Evolutionary conservation across 2,888 invertebrate genomes (phyloP).

Genomic region (Steromphala cineraria): DNA sequence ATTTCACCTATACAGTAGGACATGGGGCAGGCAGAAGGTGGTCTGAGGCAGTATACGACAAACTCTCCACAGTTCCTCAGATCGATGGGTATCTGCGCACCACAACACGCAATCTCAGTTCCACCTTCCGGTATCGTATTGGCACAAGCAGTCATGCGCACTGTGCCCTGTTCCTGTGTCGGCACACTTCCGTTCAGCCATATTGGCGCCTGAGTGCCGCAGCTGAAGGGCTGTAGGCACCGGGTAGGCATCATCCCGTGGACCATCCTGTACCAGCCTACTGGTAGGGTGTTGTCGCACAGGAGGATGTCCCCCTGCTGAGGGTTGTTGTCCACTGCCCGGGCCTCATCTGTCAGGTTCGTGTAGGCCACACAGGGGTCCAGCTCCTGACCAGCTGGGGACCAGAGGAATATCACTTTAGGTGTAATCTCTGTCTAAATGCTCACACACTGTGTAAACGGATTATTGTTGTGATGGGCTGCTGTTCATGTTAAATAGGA

Average conservation of each 20-base stretch:
- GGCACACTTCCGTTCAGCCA: slow-evolving; percentile 37
- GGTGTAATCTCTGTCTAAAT: too few species aligned
- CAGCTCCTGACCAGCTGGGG: neutral
- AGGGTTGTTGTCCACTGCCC: slow-evolving; percentile 10
- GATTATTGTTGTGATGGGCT: too few species aligned
- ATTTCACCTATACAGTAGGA: slow-evolving; percentile 28
- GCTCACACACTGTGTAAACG: too few species aligned
- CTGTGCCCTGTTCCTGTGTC: slow-evolving; percentile 1
- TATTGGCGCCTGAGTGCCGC: slow-evolving; percentile 38
- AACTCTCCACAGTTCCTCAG: slow-evolving; percentile 36
- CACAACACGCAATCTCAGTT: slow-evolving; percentile 24
- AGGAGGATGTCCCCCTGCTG: slow-evolving; percentile 24
- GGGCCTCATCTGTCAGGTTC: neutral
- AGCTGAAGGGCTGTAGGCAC: slow-evolving; percentile 28
- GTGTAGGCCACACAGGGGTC: slow-evolving; percentile 12
- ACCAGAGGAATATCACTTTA: too few species aligned
- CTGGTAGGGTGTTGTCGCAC: slow-evolving; percentile 28
- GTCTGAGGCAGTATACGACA: slow-evolving; percentile 30
- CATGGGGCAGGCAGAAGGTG: slow-evolving; percentile 21
- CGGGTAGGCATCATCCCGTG: slow-evolving; percentile 36
- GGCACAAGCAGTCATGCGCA: slow-evolving; percentile 27
- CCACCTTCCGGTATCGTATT: slow-evolving; percentile 16
- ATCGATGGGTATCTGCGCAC: slow-evolving; percentile 14
- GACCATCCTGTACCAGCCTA: slow-evolving; percentile 39
- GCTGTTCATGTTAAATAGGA: too few species aligned